Evolutionary conservation across 2,888 invertebrate genomes (phyloP).

Genomic region (Phortica okadai): DNA sequence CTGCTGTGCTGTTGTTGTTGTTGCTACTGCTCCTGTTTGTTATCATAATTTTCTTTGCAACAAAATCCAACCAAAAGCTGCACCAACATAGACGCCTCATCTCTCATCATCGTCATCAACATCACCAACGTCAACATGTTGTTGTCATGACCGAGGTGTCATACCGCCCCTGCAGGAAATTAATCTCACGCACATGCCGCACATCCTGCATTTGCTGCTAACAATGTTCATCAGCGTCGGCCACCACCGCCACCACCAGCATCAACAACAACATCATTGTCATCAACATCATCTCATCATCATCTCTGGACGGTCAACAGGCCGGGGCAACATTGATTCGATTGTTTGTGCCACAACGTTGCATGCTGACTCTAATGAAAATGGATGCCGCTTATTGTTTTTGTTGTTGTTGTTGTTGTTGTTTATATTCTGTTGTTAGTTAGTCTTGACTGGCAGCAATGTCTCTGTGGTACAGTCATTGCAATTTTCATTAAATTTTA

Average conservation of each 20-base stretch:
- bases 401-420: slow-evolving; percentile 19
- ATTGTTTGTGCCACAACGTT: slow-evolving; percentile 30
- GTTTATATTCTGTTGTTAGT: background rate
- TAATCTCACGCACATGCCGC: slow-evolving; percentile 57
- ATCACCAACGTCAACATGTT: background rate
- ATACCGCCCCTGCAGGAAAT: slow-evolving; percentile 58
- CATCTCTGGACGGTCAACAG: slow-evolving; percentile 5
- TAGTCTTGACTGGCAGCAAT: background rate
- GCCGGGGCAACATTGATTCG: slow-evolving; percentile 10
- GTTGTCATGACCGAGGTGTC: background rate
- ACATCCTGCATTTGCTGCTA: slow-evolving; percentile 7
- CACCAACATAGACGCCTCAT: background rate
- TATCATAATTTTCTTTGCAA: background rate
- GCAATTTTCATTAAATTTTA: slow-evolving; percentile 30
- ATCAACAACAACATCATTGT: slow-evolving; percentile 36
- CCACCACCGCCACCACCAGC: background rate
- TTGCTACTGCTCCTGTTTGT: background rate
- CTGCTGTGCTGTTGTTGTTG: background rate
- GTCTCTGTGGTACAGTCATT: background rate
- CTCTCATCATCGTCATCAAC: background rate
- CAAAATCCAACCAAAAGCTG: background rate
- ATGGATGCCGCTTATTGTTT: slow-evolving; percentile 16
- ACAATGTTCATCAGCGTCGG: background rate
- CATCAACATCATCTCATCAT: slow-evolving; percentile 29
- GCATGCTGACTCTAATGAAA: slow-evolving; percentile 39